These are phyloP conservation scores for Salticus scenicus DNA, from an alignment of 2,888 invertebrate species.

Conservation along the genomic window DNA sequence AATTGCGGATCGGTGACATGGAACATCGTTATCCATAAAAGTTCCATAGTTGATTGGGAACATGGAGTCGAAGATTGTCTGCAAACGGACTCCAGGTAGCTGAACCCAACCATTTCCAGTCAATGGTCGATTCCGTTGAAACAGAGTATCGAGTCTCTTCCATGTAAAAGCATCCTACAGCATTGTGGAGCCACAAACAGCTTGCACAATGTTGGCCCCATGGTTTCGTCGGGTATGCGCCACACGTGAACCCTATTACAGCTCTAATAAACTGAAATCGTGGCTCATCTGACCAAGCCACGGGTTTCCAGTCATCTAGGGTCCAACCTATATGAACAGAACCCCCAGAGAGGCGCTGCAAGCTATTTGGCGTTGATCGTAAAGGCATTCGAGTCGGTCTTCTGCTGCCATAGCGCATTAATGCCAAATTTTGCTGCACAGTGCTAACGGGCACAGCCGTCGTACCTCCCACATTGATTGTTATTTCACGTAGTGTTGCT, in stretches of 20 bases:
- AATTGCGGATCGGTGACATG: background rate
- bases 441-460: background rate
- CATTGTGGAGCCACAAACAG: background rate
- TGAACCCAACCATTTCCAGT: background rate
- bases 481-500: constrained; percentile 10
- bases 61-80: background rate
- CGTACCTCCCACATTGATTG: background rate
- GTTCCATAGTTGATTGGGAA: background rate
- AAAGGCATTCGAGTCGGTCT: background rate
- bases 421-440: background rate
- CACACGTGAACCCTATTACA: background rate
- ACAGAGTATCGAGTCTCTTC: background rate
- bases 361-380: background rate
- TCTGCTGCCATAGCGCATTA: background rate
- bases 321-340: background rate
- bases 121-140: background rate
- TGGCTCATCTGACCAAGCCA: background rate
- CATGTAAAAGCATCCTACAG: background rate
- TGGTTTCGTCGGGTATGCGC: background rate
- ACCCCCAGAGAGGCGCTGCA: background rate
- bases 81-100: background rate
- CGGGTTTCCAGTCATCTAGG: background rate
- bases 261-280: background rate
- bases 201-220: background rate
- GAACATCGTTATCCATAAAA: background rate